phyloP scores from a whole-genome alignment of 2,797 vertebrate genomes.

The Triplophysa yarkandensis region DNA sequence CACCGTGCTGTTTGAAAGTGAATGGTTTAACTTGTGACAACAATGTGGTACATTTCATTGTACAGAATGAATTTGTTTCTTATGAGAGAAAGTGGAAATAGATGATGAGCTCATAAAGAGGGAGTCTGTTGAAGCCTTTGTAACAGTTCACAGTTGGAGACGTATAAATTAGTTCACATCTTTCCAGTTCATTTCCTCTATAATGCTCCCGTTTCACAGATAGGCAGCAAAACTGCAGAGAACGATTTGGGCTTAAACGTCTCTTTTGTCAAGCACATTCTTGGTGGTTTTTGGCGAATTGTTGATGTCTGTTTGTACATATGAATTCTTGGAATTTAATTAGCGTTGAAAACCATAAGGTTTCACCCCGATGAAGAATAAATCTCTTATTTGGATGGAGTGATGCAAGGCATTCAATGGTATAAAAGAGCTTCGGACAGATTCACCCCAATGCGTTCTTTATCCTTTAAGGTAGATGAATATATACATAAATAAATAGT shows the following conservation, averaged over 20 bases:
- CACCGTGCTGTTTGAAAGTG: neutral
- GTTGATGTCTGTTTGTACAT: neutral
- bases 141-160: slow-evolving; percentile 14
- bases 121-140: slow-evolving; percentile 12
- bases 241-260: neutral
- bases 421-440: neutral
- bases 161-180: neutral
- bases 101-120: slow-evolving; percentile 20
- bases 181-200: neutral
- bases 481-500: neutral
- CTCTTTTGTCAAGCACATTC: slow-evolving; percentile 1
- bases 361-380: neutral
- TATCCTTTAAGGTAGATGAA: neutral
- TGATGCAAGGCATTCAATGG: neutral
- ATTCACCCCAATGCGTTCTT: neutral
- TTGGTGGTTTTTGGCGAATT: neutral
- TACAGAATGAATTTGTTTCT: neutral
- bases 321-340: neutral
- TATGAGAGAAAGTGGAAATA: slow-evolving; percentile 4
- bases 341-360: neutral
- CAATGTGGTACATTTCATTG: neutral
- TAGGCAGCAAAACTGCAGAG: neutral
- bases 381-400: neutral
- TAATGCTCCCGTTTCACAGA: neutral
- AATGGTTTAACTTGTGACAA: neutral